phyloP scores from a whole-genome alignment of 2,888 invertebrate species.

The Ferdinandea cuprea region DNA sequence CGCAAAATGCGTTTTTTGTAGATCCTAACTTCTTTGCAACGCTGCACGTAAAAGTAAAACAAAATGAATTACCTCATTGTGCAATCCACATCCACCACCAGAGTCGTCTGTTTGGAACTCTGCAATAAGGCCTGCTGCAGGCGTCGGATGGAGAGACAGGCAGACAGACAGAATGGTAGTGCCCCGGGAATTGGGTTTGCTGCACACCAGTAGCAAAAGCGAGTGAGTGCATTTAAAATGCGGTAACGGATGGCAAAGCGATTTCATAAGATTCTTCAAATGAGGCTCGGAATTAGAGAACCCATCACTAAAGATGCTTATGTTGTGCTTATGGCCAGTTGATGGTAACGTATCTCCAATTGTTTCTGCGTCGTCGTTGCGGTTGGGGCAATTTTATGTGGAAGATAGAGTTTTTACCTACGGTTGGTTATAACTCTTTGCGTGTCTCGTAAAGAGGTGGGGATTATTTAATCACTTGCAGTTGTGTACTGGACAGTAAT shows the following conservation, averaged over 20 bases:
- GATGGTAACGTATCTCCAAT: slow-evolving; percentile 19
- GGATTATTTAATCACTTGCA: slow-evolving; percentile 40
- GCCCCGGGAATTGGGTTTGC: slow-evolving; percentile 53
- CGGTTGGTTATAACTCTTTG: not conserved
- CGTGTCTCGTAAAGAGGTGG: slow-evolving; percentile 10
- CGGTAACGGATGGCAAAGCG: slow-evolving; percentile 27
- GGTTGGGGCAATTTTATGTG: slow-evolving; percentile 31
- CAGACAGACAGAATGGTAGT: slow-evolving; percentile 4
- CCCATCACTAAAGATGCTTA: slow-evolving; percentile 39
- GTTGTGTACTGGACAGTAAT: slow-evolving; percentile 21
- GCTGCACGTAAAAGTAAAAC: not conserved
- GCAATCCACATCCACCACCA: slow-evolving; percentile 52
- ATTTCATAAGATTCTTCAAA: slow-evolving; percentile 63
- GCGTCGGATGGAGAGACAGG: slow-evolving; percentile 19
- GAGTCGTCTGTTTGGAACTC: slow-evolving; percentile 35
- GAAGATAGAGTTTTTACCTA: slow-evolving; percentile 44
- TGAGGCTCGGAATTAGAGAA: slow-evolving; percentile 42
- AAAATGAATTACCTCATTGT: slow-evolving; percentile 39
- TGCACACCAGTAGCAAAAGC: not conserved
- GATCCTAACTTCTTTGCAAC: slow-evolving; percentile 1
- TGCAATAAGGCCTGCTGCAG: slow-evolving; percentile 67
- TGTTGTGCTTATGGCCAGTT: slow-evolving; percentile 21
- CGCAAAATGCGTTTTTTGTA: slow-evolving; percentile 42
- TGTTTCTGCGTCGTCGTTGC: slow-evolving; percentile 4
- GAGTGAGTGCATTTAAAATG: slow-evolving; percentile 17